Evolutionary conservation across 2,888 invertebrate species (phyloP).

Genomic region (Mantis religiosa): DNA sequence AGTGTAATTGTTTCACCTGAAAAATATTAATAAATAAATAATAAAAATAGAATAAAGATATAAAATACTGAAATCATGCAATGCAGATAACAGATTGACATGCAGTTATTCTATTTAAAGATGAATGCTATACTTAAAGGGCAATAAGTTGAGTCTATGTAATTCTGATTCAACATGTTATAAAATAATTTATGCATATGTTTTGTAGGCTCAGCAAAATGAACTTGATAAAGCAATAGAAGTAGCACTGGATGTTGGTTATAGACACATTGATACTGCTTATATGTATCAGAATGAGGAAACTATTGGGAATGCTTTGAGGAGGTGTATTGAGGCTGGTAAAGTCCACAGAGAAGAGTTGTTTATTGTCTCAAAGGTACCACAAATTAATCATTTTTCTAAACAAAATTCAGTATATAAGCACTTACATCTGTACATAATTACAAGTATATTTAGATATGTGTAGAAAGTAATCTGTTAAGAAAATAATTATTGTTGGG

Average conservation of each 20-base stretch:
- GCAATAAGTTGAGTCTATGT: neutral
- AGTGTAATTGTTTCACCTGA: too few relatives aligned
- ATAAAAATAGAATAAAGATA: too few relatives aligned
- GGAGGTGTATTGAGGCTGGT: constrained; percentile 39
- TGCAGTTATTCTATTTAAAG: too few relatives aligned
- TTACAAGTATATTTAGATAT: neutral
- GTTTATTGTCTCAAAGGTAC: constrained; percentile 45
- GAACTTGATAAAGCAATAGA: constrained; percentile 39
- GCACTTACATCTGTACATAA: neutral
- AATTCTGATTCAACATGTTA: neutral
- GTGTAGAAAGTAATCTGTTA: too few relatives aligned
- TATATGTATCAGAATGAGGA: constrained; percentile 42
- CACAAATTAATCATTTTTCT: neutral
- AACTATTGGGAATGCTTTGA: constrained; percentile 41
- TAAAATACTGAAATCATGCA: too few relatives aligned
- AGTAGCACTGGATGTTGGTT: constrained; percentile 41
- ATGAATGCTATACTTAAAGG: neutral
- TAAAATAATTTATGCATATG: neutral
- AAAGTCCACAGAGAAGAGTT: constrained; percentile 43
- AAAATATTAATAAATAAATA: too few relatives aligned
- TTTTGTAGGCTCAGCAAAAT: constrained; percentile 34
- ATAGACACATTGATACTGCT: constrained; percentile 46
- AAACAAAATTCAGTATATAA: neutral
- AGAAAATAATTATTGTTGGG: too few relatives aligned
- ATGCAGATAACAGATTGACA: too few relatives aligned